Evolutionary conservation across 2,797 vertebrate genomes (phyloP).

Genomic region (Perdix hodgsoniae): DNA sequence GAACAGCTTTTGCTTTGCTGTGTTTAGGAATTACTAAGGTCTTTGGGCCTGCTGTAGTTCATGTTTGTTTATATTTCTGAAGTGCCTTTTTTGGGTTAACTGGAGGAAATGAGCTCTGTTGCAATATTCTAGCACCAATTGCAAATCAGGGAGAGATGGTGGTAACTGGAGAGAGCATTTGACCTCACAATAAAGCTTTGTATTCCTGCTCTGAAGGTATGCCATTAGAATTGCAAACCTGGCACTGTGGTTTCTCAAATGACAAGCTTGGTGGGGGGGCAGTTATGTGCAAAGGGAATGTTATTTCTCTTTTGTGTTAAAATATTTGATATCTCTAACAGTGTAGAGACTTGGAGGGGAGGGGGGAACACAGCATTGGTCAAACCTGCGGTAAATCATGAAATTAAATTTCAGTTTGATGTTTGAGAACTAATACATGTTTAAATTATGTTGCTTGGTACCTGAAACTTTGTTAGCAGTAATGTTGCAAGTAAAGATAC

Average conservation of each 20-base stretch:
- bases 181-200: constrained; percentile 34
- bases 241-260: neutral
- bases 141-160: neutral
- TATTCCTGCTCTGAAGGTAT: neutral
- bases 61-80: neutral
- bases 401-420: neutral
- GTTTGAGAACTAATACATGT: fast-evolving
- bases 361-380: neutral
- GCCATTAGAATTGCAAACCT: constrained; percentile 41
- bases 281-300: neutral
- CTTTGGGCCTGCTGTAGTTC: neutral
- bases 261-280: neutral
- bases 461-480: neutral
- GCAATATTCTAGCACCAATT: neutral
- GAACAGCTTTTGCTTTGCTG: neutral
- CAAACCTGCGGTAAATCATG: neutral
- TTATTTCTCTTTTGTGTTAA: neutral
- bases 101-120: neutral
- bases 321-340: neutral
- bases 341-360: neutral
- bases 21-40: neutral
- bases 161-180: neutral
- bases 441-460: neutral
- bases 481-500: neutral
- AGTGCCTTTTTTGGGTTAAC: neutral